Evolutionary conservation across 2,888 invertebrate species (phyloP), one percentile per base, ranked within the genome.

Genomic region (Nemotelus nigrinus): DNA sequence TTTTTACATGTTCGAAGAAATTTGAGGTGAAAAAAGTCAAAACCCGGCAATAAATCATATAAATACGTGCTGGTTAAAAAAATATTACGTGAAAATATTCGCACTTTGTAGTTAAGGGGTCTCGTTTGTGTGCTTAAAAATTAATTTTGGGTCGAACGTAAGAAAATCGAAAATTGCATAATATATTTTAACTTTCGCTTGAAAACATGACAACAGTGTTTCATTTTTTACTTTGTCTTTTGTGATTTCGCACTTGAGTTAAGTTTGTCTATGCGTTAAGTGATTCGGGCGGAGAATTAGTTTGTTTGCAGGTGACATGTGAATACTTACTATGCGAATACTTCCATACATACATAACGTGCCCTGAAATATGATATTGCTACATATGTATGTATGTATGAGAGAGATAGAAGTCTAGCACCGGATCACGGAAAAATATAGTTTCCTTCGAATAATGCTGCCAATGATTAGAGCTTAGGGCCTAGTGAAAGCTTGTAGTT

Each of bases 311-410:
- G 43, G 25, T 63, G 63, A 63, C 63, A 63, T 43, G 25, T 25
- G 25, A 25, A 25, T 25, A 25, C 25, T 25, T 25, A 25, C 25
- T 25, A 25, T 25, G 25, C 25, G 25, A 25, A 25, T 25, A 25
- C 25, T 25, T 25, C 0, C 25, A 25, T 25, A 25, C 25, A 25
- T 25, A 25, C 25, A 25, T 25, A 25, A 25, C 43, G 63, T 63
- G 63, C 63, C 63, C 43, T 63, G 63, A 63, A 43, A 43, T 43
- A 63, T 63, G 43, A 63, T 63, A 57, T 57, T 10, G 10, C 25
- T 6, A 43, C 63, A 43, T 43, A 63, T 63, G 63, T n/a, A 63
- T 43, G 39, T 41, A 63, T 43, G 41, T 43, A 4, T 5, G 43
- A 25, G 57, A 25, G 57, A 25, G 2, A 43, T 63, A 43, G 1